Evolutionary conservation across 2,888 invertebrate species (phyloP).

Genomic region (Drosophila silvestris): DNA sequence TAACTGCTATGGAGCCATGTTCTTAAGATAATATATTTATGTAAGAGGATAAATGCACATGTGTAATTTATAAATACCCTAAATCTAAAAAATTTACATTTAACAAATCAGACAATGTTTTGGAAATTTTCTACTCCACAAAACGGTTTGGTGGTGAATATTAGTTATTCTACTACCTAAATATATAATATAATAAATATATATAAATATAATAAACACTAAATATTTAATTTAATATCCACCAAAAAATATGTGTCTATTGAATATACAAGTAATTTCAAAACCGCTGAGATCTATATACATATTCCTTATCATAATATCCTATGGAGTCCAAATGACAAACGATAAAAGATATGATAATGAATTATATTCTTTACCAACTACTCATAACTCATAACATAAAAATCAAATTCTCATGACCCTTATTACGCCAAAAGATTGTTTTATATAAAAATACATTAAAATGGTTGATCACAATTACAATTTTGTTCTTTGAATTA

Average conservation of each 20-base stretch:
- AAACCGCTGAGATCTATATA: not conserved
- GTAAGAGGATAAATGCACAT: not conserved
- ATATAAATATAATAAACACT: not conserved
- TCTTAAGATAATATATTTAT: not conserved
- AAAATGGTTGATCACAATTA: not conserved
- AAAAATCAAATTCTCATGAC: not conserved
- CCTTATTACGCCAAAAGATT: too few species aligned
- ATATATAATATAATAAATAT: not conserved
- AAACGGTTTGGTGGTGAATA: not conserved
- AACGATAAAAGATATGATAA: not conserved
- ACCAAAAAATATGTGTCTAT: not conserved
- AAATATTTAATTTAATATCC: not conserved
- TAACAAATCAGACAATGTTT: not conserved
- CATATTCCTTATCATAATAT: not conserved
- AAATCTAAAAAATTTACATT: not conserved
- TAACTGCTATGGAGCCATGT: not conserved
- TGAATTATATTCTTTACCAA: not conserved
- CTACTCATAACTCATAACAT: not conserved
- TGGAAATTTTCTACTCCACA: not conserved
- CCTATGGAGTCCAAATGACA: not conserved
- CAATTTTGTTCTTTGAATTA: not conserved
- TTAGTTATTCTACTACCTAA: not conserved
- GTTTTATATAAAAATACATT: too few species aligned
- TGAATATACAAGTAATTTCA: not conserved
- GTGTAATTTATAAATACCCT: not conserved